These are phyloP conservation scores for Andrena praecox DNA, from an alignment of 2,888 invertebrate species.

Conservation along the genomic window DNA sequence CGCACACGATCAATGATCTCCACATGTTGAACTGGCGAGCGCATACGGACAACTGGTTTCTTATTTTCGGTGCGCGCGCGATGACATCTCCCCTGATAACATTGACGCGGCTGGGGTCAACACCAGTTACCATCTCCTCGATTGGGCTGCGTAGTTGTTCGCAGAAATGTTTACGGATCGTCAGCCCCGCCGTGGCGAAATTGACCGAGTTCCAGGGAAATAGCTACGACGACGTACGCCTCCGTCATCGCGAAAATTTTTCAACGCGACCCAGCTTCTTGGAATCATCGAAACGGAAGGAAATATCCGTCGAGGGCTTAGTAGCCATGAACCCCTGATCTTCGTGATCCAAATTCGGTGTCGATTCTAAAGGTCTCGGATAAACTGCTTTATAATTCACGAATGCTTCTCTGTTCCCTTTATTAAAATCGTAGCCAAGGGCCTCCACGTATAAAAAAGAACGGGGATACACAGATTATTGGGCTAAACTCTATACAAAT, in stretches of 20 bases:
- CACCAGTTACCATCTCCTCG: slow-evolving; percentile 41
- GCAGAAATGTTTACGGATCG: slow-evolving; percentile 62
- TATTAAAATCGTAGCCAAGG: too few relatives aligned
- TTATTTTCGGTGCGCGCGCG: slow-evolving; percentile 50
- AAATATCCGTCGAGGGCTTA: neutral
- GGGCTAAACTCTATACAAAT: too few relatives aligned
- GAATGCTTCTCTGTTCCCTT: too few relatives aligned
- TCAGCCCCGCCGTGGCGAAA: slow-evolving; percentile 43
- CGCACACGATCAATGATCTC: slow-evolving; percentile 50
- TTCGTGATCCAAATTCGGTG: too few relatives aligned
- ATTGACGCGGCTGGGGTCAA: slow-evolving; percentile 51
- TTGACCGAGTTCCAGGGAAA: slow-evolving; percentile 27
- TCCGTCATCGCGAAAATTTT: neutral
- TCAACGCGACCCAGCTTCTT: neutral
- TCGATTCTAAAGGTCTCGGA: too few relatives aligned
- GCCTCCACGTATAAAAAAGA: too few relatives aligned
- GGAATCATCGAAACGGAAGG: neutral
- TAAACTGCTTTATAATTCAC: too few relatives aligned
- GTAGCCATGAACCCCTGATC: too few relatives aligned
- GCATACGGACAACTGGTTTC: slow-evolving; percentile 72
- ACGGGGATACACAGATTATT: too few relatives aligned
- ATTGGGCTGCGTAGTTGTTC: slow-evolving; percentile 61
- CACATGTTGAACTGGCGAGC: slow-evolving; percentile 76
- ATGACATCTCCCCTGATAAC: slow-evolving; percentile 63
- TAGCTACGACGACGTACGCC: neutral